A percentile compares a stretch with the other conserved stretches of the same genome.
Evolutionary conservation across 2,113 vertebrate genomes (phyloP).

Genomic region (Anoura caudifer): DNA sequence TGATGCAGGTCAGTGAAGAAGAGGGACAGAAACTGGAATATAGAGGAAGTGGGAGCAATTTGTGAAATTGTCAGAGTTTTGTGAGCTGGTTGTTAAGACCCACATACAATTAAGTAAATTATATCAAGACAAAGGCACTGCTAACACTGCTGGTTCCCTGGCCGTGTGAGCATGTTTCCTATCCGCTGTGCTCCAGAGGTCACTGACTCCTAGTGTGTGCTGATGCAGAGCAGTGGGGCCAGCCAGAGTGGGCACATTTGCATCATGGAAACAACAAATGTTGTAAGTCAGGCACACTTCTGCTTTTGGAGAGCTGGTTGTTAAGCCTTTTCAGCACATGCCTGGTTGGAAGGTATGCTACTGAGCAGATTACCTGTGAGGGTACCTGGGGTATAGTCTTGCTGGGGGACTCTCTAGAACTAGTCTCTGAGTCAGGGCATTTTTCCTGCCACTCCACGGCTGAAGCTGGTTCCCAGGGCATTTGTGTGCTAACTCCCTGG

Average conservation of each 20-base stretch:
- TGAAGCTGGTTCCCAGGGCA: no score
- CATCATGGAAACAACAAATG: fast-evolving
- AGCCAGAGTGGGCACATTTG: fast-evolving
- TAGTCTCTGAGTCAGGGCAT: background rate
- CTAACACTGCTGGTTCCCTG: background rate
- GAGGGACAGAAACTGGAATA: no score
- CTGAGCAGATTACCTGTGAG: background rate
- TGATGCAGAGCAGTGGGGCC: background rate
- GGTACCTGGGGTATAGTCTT: no score
- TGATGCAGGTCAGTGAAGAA: background rate
- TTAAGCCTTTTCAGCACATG: background rate
- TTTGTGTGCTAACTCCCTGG: fast-evolving
- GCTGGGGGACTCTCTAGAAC: background rate
- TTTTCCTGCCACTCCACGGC: background rate
- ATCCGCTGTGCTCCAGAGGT: fast-evolving
- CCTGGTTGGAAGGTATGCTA: fast-evolving
- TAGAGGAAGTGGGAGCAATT: background rate
- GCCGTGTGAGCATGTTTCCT: background rate
- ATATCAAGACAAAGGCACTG: background rate
- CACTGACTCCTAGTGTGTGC: fast-evolving
- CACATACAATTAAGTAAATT: background rate
- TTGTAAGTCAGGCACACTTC: fast-evolving
- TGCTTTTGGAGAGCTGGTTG: background rate
- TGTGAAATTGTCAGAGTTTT: background rate
- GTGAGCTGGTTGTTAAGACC: background rate